Conservation (phyloP, 1,140 invertebrate species). For the Limonius californicus region DNA sequence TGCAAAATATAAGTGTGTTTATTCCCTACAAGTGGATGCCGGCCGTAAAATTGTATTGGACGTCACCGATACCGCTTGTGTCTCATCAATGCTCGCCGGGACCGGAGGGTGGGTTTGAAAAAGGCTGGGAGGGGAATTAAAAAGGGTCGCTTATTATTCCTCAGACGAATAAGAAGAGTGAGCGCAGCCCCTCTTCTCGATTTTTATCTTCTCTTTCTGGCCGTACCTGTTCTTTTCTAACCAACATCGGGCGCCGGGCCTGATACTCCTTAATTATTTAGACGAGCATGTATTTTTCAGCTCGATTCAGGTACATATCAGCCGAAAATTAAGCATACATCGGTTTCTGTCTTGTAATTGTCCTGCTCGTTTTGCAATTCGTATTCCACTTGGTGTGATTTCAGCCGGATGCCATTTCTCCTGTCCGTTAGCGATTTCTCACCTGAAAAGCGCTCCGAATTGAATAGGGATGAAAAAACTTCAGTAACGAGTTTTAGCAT, state of each 20-base stretch:
- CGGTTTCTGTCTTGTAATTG: background rate
- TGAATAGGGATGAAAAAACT: no score
- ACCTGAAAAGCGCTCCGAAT: no score
- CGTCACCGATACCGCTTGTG: no score
- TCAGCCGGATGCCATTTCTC: no score
- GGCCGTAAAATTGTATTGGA: no score
- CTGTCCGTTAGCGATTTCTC: no score
- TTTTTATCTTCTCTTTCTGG: conserved; percentile 8
- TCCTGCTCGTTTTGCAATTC: background rate
- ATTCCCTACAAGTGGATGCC: no score
- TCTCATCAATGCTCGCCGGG: background rate
- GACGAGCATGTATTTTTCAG: background rate
- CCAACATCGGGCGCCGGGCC: background rate
- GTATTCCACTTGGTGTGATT: no score
- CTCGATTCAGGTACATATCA: background rate
- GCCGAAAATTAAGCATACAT: background rate
- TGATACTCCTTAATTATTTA: background rate
- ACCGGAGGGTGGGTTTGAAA: conserved; percentile 3
- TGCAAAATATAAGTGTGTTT: no score
- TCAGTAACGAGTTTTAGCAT: no score
- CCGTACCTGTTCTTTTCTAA: background rate
- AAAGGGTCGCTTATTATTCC: conserved; percentile 13
- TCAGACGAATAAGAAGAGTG: conserved; percentile 14
- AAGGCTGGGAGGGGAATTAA: conserved; percentile 7
- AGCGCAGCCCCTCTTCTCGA: background rate